Evolutionary conservation across 2,888 invertebrate genomes (phyloP), one percentile per base, ranked within the genome.

Genomic region (Rhagonycha lutea): DNA sequence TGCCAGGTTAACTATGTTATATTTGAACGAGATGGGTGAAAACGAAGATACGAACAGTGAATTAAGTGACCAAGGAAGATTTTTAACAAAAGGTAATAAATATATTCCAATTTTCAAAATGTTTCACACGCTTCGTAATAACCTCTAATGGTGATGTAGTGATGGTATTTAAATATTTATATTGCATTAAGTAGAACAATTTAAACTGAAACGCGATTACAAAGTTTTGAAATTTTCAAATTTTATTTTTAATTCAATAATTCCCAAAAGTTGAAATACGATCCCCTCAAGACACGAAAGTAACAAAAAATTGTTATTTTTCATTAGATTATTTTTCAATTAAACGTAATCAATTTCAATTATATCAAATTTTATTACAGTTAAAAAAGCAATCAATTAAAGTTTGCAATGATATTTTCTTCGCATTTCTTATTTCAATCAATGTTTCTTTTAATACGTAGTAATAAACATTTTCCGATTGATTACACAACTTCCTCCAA

Each of bases 41-140:
- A 91, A 91, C 86, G 93, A 94, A 87, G 95, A 95, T 87, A 93
- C 93, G 77, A 94, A 95, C 87, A 95, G 94, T 83, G 95, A 95
- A 83, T 90, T 94, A 75, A 87, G 87, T 80, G 87, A 87, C 74
- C 86, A 87, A 69, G 93, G 92, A 78, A 92, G 94, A 86, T 95
- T 95, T 87, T 90, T 95, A 82, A 94, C 94, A 68, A 94, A 94
- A 88, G 93, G 93, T 87, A 80, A 80, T 76, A 60, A 47, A 47
- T 47, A 12, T 32, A 5, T 12, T 32, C 1, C 12, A 4, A 32
- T 32, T 32, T 32, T 32, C 4, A n/a, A 32, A 32, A 32, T 47
- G 7, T 47, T 47, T n/a, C 47, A n/a, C 47, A 47, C 47, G 5
- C n/a, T 47, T 47, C 47, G n/a, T 47, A 47, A 47, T 47, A 47